Evolutionary conservation across 1,140 invertebrate genomes (phyloP), one percentile per base, ranked within the genome.

Genomic region (Drosophila nasuta): DNA sequence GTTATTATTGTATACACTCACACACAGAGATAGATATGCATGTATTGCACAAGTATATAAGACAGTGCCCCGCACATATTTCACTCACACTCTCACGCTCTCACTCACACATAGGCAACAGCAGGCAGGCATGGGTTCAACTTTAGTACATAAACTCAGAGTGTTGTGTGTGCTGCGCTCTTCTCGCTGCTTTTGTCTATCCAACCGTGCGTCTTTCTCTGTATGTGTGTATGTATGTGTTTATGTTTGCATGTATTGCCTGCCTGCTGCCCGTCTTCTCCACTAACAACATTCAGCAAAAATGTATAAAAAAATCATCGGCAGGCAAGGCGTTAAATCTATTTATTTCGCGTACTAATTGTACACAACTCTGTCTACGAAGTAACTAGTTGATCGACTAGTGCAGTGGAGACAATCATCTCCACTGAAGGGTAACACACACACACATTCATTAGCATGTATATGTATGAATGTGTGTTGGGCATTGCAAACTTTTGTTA

Each of bases 141-240:
- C 68, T 87, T 83, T 62, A 52, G 82, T 87, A 87, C 45, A 87
- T 87, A 82, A 82, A 75, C 52, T 56, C 68, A 41, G 63, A 56
- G 35, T 38, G 6, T 8, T 65, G 62, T 60, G 75, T 65, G 62
- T 60, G 75, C 49, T 64, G 59, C 73, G 76, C 70, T 76, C 83
- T 85, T 83, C 85, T 83, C 85, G 62, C 57, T 89, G 83, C 83
- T 81, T 88, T 87, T 87, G 83, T 82, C 83, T 87, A 87, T 89
- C 85, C 83, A 87, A 87, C 79, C 83, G 78, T 79, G 76, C 72
- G 67, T 60, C 69, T 81, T 62, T 60, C 43, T 51, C 28, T 46
- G 59, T 35, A n/a, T 66, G 13, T 56, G 38, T 70, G 28, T 68
- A 6, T 48, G 45, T 68, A 11, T 65, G 8, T 48, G 45, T 68